Evolutionary conservation across 2,888 invertebrate genomes (phyloP), one percentile per base, ranked within the genome.

Genomic region (Fragum fragum): DNA sequence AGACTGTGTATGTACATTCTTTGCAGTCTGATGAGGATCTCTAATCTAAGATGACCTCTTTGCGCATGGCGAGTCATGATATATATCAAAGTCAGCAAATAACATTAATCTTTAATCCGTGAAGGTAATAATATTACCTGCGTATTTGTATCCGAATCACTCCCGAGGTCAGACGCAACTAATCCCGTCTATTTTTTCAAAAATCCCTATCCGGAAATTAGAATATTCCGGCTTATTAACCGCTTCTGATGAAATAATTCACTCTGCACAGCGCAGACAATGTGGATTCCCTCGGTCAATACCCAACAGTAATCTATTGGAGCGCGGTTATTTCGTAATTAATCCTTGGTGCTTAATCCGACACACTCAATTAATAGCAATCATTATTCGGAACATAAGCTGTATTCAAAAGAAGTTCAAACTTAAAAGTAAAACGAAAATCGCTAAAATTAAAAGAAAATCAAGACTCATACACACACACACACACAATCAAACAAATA

Each of bases 141-240:
- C 18, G 47, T 47, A 47, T 47, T 47, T 47, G 47, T 47, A 47
- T 47, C 47, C 47, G 18, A n/a, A 47, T 47, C 47, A 47, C 18
- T 14, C n/a, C 47, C n/a, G 7, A n/a, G 18, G 47, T 47, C 47
- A 47, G 47, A 47, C 47, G 47, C 2, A 9, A 47, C 14, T 47
- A 47, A 47, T 47, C 47, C n/a, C 5, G 47, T 18, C 7, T 47
- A 47, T 47, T 47, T 47, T 47, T 47, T 18, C 2, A 47, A 47
- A 47, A 18, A n/a, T 47, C 14, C n/a, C 47, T 47, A 47, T 47
- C 47, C 47, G 47, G 47, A 47, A 47, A 47, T 47, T 47, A 47
- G 47, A 47, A 47, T 47, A 47, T 47, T 47, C 47, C 47, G 47
- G 47, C n/a, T 47, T 47, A 47, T 47, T 47, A 47, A 47, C n/a